Evolutionary conservation across 2,113 vertebrate genomes (phyloP), one percentile per base, ranked within the genome.

Genomic region (Lamprotornis superbus): DNA sequence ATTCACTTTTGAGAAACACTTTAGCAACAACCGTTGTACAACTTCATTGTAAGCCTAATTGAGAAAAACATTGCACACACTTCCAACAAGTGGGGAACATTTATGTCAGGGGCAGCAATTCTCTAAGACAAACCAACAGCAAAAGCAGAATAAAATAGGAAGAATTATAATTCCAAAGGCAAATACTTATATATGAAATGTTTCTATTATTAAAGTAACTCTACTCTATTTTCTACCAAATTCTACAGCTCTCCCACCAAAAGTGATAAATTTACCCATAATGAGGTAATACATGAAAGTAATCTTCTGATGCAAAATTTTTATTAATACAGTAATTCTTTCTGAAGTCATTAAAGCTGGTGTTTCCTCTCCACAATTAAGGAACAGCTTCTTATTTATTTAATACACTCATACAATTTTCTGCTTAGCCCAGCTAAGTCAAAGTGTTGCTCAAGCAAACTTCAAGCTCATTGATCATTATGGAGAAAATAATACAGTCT

Each of bases 311-410:
- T 27, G 12, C 31, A 83, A 88, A 85, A 55, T 55, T 73, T 93
- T 95, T 89, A 96, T 97, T 94, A 90, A 84, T 91, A 77, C 30
- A 53, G 44, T 97, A 88, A 92, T 67, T 95, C 89, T 94, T 90
- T 60, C 47, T 77, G 31, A 88, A 71, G 35, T 69, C 60, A 60
- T 93, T 95, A 86, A 78, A 86, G 64, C 10, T 87, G 57, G 19
- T 78, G 31, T 71, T 90, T 91, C 60, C 63, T 89, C 39, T 63
- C 8, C n/a, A 56, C 33, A 87, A 57, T 75, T 89, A 96, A 81
- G 50, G 46, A 92, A 37, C 46, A 90, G 27, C 35, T 91, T 93
- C 35, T 87, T 77, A 91, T 83, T 86, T 93, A 80, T 77, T 23
- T 86, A 90, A 73, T 67, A 44, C 12, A 37, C 13, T 75, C 57